phyloP scores from a whole-genome alignment of 2,797 vertebrate genomes.

The Pangasius macronema region DNA sequence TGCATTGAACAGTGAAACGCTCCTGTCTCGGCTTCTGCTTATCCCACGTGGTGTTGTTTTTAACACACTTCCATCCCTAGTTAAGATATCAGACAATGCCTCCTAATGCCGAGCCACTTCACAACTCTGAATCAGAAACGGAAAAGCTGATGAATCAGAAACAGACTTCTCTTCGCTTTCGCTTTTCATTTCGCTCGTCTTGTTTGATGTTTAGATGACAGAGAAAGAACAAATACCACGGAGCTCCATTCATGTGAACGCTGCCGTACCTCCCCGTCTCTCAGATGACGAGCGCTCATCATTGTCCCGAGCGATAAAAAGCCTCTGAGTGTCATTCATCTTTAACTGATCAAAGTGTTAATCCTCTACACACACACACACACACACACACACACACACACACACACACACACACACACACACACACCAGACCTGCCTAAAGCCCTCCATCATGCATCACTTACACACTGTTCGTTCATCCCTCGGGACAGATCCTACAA shows the following conservation, averaged over 20 bases:
- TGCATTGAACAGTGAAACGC: background rate
- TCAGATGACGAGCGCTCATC: slow-evolving; percentile 38
- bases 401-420: slow-evolving; percentile 30
- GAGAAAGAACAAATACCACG: slow-evolving; percentile 39
- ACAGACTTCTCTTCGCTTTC: background rate
- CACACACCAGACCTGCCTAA: slow-evolving; percentile 18
- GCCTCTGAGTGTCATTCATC: slow-evolving; percentile 45
- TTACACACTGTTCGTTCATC: background rate
- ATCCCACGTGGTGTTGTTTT: background rate
- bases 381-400: slow-evolving; percentile 24
- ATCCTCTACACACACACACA: slow-evolving; percentile 35
- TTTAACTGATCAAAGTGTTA: slow-evolving; percentile 54
- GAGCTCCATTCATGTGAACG: background rate
- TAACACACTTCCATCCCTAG: background rate
- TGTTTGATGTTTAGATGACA: slow-evolving; percentile 41
- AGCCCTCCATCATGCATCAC: slow-evolving; percentile 1
- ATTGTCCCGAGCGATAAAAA: slow-evolving; percentile 51
- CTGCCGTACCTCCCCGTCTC: slow-evolving; percentile 23
- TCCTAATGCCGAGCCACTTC: slow-evolving; percentile 11
- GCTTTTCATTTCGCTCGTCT: slow-evolving; percentile 13
- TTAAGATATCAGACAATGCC: background rate
- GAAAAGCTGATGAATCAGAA: slow-evolving; percentile 18
- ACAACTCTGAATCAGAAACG: background rate
- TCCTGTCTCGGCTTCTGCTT: background rate
- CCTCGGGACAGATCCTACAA: background rate